phyloP scores from a whole-genome alignment of 2,113 vertebrate genomes.

The Chroicocephalus ridibundus region DNA sequence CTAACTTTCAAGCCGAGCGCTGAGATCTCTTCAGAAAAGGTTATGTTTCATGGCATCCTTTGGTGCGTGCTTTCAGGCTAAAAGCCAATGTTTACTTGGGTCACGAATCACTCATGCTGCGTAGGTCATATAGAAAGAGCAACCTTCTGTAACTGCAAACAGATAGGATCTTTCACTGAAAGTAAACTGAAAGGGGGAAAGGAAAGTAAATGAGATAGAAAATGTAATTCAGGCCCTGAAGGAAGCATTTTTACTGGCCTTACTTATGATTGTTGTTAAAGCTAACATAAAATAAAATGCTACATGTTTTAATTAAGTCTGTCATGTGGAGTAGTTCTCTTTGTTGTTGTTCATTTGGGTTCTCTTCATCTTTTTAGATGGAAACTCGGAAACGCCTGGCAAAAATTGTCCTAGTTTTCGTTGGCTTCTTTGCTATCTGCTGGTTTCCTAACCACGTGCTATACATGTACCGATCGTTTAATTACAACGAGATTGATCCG shows the following conservation, averaged over 20 bases:
- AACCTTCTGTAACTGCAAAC: background rate
- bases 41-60: background rate
- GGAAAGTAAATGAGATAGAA: background rate
- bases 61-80: background rate
- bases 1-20: background rate
- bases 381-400: constrained; percentile 93
- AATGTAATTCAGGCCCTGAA: background rate
- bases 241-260: background rate
- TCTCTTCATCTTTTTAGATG: constrained; percentile 78
- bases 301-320: background rate
- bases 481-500: constrained; percentile 84
- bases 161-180: background rate
- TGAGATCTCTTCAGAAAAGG: background rate
- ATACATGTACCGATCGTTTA: constrained; percentile 93
- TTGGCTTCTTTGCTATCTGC: constrained; percentile 87
- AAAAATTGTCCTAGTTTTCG: constrained; percentile 93
- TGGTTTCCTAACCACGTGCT: constrained; percentile 94
- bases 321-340: background rate
- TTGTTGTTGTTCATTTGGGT: background rate
- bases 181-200: background rate
- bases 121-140: background rate
- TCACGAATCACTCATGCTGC: background rate
- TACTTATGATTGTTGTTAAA: background rate
- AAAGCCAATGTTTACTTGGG: background rate
- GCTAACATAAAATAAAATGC: background rate